phyloP scores from a whole-genome alignment of 1,140 invertebrate species.

The Galendromus occidentalis region DNA sequence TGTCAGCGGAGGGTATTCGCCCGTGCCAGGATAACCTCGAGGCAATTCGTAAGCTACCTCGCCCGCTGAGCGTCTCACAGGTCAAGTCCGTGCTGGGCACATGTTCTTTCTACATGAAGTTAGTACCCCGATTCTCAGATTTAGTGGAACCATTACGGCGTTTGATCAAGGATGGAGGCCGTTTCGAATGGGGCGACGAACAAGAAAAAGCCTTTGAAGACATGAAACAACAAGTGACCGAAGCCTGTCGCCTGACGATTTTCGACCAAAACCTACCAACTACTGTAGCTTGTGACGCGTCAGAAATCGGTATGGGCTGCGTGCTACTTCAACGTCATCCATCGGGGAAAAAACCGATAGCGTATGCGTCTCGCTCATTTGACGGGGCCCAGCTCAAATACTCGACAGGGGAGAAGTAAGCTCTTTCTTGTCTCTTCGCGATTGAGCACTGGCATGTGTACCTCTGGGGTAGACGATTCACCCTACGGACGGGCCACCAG shows the following conservation, averaged over 20 bases:
- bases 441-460: neutral
- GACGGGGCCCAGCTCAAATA: conserved; percentile 28
- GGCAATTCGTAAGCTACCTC: neutral
- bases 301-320: neutral
- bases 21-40: neutral
- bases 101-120: neutral
- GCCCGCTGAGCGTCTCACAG: neutral
- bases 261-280: neutral
- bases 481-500: neutral
- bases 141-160: neutral
- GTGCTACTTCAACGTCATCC: neutral
- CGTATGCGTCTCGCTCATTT: conserved; percentile 19
- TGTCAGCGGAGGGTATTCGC: neutral
- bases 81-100: neutral
- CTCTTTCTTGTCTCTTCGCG: conserved; percentile 20
- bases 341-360: neutral
- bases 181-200: neutral
- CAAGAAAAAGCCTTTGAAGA: neutral
- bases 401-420: conserved; percentile 30
- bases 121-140: neutral
- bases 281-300: neutral
- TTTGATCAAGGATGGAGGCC: neutral
- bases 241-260: neutral
- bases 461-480: neutral
- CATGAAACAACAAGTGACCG: neutral